These are phyloP conservation scores for Gymnogyps californianus DNA, from an alignment of 2,113 vertebrate genomes.

Conservation along the genomic window DNA sequence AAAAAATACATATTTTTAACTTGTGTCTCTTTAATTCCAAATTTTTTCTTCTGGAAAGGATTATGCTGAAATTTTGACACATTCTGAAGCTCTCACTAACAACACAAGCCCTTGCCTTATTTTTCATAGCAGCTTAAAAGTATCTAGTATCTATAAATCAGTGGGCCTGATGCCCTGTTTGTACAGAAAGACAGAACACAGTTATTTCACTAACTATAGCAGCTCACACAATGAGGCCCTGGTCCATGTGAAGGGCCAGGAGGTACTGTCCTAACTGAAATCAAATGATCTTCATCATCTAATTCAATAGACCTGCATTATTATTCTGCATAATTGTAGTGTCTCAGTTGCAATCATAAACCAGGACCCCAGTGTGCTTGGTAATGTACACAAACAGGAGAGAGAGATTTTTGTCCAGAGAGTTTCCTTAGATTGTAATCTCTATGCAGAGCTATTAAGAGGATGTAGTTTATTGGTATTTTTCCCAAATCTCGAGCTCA, in stretches of 20 bases:
- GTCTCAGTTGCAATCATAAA: neutral
- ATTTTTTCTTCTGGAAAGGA: neutral
- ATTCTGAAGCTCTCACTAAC: neutral
- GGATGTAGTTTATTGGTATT: neutral
- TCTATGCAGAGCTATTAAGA: neutral
- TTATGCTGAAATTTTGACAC: neutral
- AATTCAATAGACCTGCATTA: neutral
- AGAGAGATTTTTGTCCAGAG: neutral
- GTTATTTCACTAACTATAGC: neutral
- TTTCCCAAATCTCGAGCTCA: neutral
- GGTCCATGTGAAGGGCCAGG: neutral
- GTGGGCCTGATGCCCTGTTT: neutral
- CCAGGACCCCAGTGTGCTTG: neutral
- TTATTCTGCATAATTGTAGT: neutral
- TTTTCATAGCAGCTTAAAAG: neutral
- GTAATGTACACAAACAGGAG: neutral
- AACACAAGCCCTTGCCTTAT: neutral
- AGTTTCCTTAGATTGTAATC: neutral
- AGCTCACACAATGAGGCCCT: neutral
- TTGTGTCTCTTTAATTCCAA: neutral
- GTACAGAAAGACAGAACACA: neutral
- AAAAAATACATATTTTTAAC: neutral
- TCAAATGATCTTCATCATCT: neutral
- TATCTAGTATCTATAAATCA: neutral
- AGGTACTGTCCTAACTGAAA: slow-evolving; percentile 2